Conservation (phyloP, 2,113 vertebrate genomes). For the Pantherophis guttatus region DNA sequence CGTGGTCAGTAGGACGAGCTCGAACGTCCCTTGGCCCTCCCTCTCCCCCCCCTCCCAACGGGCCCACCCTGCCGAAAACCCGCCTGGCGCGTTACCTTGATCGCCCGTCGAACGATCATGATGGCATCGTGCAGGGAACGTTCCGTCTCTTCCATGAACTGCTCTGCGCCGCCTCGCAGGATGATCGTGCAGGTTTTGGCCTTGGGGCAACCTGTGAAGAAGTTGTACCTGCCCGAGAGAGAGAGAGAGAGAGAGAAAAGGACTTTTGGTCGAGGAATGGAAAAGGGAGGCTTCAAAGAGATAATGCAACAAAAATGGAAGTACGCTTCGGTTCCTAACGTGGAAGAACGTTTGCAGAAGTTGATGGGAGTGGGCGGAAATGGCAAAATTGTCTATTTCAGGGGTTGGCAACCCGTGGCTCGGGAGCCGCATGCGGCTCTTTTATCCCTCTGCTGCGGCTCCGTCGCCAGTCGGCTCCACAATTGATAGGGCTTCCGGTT, state of each 20-base stretch:
- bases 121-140: conserved; percentile 96
- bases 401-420: too few relatives aligned
- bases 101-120: conserved; percentile 96
- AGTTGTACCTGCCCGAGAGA: conserved; percentile 80
- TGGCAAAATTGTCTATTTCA: too few relatives aligned
- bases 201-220: conserved; percentile 94
- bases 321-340: too few relatives aligned
- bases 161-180: conserved; percentile 90
- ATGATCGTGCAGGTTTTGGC: conserved; percentile 95
- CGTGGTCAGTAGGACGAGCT: background rate
- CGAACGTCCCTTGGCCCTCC: background rate
- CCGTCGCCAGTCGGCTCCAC: too few relatives aligned
- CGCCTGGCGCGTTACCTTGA: conserved; percentile 75
- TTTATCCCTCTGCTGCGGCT: too few relatives aligned
- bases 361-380: too few relatives aligned
- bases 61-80: rapidly evolving
- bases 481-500: too few relatives aligned
- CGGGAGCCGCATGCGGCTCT: too few relatives aligned
- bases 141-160: conserved; percentile 98
- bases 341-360: too few relatives aligned
- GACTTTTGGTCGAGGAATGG: rapidly evolving
- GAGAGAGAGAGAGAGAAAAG: rapidly evolving
- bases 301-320: too few relatives aligned
- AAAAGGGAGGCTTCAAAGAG: rapidly evolving
- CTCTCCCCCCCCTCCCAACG: too few relatives aligned